Conservation (phyloP, 2,888 invertebrate species). For the Tenthredo livida region DNA sequence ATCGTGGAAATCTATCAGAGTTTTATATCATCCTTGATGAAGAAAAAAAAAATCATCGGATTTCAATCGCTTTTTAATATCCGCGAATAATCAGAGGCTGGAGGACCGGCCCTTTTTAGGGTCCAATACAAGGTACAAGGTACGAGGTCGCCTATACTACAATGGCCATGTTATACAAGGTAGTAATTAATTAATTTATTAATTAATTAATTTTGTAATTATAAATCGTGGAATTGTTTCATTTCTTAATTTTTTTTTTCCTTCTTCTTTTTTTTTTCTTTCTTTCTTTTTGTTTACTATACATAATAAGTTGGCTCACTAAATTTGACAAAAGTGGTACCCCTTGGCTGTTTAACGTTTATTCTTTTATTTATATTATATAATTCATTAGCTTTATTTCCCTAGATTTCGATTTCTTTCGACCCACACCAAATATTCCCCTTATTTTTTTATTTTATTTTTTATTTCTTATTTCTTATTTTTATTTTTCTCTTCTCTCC, state of each 20-base stretch:
- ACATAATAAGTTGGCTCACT: slow-evolving; percentile 65
- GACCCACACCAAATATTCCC: background rate
- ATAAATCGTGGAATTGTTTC: slow-evolving; percentile 61
- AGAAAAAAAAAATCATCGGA: slow-evolving; percentile 4
- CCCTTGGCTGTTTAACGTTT: slow-evolving; percentile 59
- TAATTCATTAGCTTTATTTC: slow-evolving; percentile 7
- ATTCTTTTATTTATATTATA: slow-evolving; percentile 32
- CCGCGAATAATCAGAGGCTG: background rate
- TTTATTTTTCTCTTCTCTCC: slow-evolving; percentile 39
- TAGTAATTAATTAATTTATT: slow-evolving; percentile 64
- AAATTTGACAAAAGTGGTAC: slow-evolving; percentile 69
- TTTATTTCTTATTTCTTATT: background rate
- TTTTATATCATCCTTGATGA: background rate
- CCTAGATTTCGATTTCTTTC: slow-evolving; percentile 9
- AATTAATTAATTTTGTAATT: slow-evolving; percentile 58
- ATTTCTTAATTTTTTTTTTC: slow-evolving; percentile 47
- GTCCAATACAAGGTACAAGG: slow-evolving; percentile 59
- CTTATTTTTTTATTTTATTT: slow-evolving; percentile 25
- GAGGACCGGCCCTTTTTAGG: slow-evolving; percentile 51
- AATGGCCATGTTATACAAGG: slow-evolving; percentile 63
- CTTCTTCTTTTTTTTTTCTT: slow-evolving; percentile 24
- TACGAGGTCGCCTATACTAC: slow-evolving; percentile 64
- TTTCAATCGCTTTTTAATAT: background rate
- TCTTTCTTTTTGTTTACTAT: slow-evolving; percentile 44
- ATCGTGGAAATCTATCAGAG: background rate